Evolutionary conservation across 1,140 invertebrate genomes (phyloP), one percentile per base, ranked within the genome.

Genomic region (Solenopsis invicta): DNA sequence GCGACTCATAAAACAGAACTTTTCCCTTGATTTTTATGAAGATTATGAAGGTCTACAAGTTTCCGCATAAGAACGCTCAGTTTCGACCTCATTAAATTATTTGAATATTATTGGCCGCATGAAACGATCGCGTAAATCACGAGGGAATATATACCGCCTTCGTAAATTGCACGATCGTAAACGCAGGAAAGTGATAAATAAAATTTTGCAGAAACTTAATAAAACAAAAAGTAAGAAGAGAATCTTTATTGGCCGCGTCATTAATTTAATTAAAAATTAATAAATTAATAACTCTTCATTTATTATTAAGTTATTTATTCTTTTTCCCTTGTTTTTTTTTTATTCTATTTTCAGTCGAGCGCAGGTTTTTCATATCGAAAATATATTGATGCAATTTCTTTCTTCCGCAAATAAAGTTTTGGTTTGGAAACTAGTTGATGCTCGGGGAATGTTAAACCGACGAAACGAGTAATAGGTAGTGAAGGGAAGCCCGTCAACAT

Each of bases 1-100:
- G 24, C 54, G 62, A 80, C 34, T 69, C 59, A 67, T 71, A 76
- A 87, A 41, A 37, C n/a, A 45, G 48, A 89, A 87, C 74, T 87
- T 90, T 84, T 56, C 67, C 8, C 67, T 50, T 71, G 85, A 85
- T 89, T 80, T 89, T 90, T 90, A 85, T 59, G 56, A 87, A 59
- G 64, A 45, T 59, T 41, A 41, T 13, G 37, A 16, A 76, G 48
- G 59, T 56, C 76, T 29, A 21, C 16, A 72, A 82, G 45, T 87
- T 90, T 71, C 34, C 56, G 50, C 21, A 10, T 59, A 69, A 48
- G 56, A 59, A 45, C 50, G 48, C 64, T 48, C 75, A n/a, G 72
- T 84, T 86, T 84, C 59, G 34, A 62, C 62, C 64, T 82, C 69
- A 62, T 84, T 86, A 77, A 69, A 56, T 85, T 78, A 74, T 29